Conservation (phyloP, 1,140 invertebrate species). For the Diprion similis region DNA sequence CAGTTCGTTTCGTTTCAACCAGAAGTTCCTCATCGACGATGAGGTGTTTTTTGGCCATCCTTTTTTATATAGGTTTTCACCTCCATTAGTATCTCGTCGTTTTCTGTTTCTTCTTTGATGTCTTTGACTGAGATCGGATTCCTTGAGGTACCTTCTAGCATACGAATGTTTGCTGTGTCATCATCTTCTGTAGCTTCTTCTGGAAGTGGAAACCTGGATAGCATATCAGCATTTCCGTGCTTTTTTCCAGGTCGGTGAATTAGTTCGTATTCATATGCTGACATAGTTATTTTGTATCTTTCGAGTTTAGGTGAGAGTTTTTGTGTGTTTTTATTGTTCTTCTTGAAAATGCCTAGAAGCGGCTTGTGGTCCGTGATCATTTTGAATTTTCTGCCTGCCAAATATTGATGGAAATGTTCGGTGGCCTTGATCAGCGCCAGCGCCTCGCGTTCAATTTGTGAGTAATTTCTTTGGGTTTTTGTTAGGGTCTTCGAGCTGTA, state of each 20-base stretch:
- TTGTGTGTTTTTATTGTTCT: slow-evolving; percentile 32
- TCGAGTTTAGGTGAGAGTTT: slow-evolving; percentile 36
- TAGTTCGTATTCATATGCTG: slow-evolving; percentile 30
- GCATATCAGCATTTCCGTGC: slow-evolving; percentile 26
- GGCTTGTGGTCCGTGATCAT: slow-evolving; percentile 52
- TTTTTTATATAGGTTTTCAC: slow-evolving; percentile 14
- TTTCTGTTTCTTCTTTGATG: slow-evolving; percentile 14
- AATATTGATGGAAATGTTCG: neutral
- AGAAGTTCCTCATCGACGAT: slow-evolving; percentile 1
- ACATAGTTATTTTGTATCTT: slow-evolving; percentile 27
- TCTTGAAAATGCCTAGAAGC: slow-evolving; percentile 40
- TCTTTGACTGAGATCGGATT: slow-evolving; percentile 17
- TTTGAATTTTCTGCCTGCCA: slow-evolving; percentile 48
- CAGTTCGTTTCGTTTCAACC: slow-evolving; percentile 18
- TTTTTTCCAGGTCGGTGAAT: slow-evolving; percentile 24
- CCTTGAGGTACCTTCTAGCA: slow-evolving; percentile 15
- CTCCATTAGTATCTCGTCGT: slow-evolving; percentile 13
- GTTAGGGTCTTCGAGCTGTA: slow-evolving; percentile 44
- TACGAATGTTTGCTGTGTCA: slow-evolving; percentile 12
- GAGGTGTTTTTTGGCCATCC: slow-evolving; percentile 15
- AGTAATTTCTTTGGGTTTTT: neutral
- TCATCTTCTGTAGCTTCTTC: slow-evolving; percentile 16
- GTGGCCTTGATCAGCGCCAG: neutral
- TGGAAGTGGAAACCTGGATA: slow-evolving; percentile 28
- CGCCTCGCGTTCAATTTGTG: neutral